Evolutionary conservation across 2,888 invertebrate genomes (phyloP).

Genomic region (Herminia tarsipennalis): DNA sequence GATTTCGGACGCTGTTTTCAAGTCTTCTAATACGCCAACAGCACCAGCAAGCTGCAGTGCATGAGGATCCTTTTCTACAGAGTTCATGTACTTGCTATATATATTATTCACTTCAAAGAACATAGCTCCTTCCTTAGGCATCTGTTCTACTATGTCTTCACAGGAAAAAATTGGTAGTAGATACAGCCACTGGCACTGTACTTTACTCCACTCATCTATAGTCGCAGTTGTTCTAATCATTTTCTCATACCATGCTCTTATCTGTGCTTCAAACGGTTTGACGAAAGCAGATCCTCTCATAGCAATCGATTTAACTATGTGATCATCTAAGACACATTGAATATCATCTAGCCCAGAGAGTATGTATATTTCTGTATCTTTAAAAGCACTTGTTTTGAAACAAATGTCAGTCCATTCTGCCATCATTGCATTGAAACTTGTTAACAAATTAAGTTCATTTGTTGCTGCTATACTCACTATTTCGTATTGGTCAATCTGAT

Average conservation of each 20-base stretch:
- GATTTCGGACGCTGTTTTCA: conserved; percentile 88
- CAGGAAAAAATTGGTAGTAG: conserved; percentile 95
- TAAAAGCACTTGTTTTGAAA: conserved; percentile 89
- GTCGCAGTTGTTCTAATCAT: conserved; percentile 89
- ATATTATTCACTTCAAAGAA: conserved; percentile 90
- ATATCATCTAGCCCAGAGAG: conserved; percentile 91
- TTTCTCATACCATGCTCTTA: conserved; percentile 91
- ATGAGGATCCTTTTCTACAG: conserved; percentile 86
- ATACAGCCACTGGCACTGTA: conserved; percentile 95
- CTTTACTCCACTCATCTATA: conserved; percentile 94
- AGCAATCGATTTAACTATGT: conserved; percentile 92
- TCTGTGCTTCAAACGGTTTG: conserved; percentile 91
- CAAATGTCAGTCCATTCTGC: conserved; percentile 91
- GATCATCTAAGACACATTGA: conserved; percentile 92
- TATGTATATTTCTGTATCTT: conserved; percentile 90
- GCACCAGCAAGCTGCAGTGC: conserved; percentile 89
- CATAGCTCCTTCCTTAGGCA: conserved; percentile 93
- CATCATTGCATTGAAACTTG: conserved; percentile 91
- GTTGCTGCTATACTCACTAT: conserved; percentile 93
- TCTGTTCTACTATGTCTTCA: conserved; percentile 93
- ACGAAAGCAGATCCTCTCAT: conserved; percentile 95
- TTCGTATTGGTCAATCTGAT: conserved; percentile 91
- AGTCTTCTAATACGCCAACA: conserved; percentile 89
- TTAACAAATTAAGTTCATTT: conserved; percentile 91
- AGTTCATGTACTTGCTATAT: conserved; percentile 88